Percentiles rank a stretch among this genome's conserved stretches.
These are phyloP conservation scores for Planiliza haematocheilus DNA, from an alignment of 2,113 vertebrate genomes.

Conservation along the genomic window DNA sequence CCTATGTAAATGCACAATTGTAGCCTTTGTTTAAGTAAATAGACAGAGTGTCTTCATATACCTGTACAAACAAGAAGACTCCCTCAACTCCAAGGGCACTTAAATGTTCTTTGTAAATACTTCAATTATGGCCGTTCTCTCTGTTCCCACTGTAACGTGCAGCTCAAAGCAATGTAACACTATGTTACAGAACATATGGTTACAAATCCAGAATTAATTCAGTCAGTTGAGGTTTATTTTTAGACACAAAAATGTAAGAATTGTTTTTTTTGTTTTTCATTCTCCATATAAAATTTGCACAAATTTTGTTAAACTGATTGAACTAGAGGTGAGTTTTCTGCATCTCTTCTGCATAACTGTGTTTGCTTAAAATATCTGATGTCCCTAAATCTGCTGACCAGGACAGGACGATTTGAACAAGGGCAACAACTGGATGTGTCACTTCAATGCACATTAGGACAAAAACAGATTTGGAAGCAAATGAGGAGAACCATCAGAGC, in stretches of 20 bases:
- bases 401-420: neutral
- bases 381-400: neutral
- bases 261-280: too few species aligned
- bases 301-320: neutral
- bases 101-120: neutral
- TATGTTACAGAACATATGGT: neutral
- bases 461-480: too few species aligned
- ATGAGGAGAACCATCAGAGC: too few species aligned
- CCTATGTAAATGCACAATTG: neutral
- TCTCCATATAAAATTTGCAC: too few species aligned
- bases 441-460: neutral
- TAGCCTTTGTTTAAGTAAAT: constrained; percentile 20
- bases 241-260: too few species aligned
- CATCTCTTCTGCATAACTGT: too few species aligned
- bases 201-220: too few species aligned
- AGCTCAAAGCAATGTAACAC: neutral
- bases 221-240: too few species aligned
- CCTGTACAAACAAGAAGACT: constrained; percentile 1
- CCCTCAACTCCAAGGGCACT: neutral
- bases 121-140: neutral
- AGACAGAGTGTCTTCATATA: neutral
- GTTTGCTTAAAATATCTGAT: neutral
- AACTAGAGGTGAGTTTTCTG: neutral
- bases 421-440: neutral
- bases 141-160: neutral